Base-by-base conservation (phyloP, 2,797 vertebrate species). In the Macrochelys suwanniensis region DNA sequence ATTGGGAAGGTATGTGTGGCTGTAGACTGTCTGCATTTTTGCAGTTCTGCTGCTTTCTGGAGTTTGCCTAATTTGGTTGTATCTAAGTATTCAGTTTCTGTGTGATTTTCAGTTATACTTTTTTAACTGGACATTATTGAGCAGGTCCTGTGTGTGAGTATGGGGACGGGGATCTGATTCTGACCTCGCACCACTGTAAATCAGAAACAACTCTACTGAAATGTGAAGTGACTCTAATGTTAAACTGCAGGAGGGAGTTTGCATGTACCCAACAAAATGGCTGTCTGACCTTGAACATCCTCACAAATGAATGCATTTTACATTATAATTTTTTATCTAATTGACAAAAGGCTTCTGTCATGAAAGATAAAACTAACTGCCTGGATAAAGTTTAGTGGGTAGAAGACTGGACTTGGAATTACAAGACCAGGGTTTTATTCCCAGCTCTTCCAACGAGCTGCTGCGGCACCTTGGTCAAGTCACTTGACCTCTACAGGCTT, bases 111-210 rank as follows among this genome's bases (percentile, higher is more conserved):
- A 57, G 61, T 81, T 80, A 54, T 47, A 6, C 11, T 28, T 49
- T 77, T 77, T 77, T 49, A 31, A 77, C 57, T 56, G 57, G 37
- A 47, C 8, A 54, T 31, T 33, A 54, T 1, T 31, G 47, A 11
- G 56, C 16, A 15, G 5, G 26, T 25, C 15, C 28, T 77, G 42
- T 47, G 4, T 49, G 74, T 31, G 25, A 49, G 23, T 45, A 31
- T 8, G 15, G 12, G 42, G 42, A 23, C 10, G 42, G 19, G 4
- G 10, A 68, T 37, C n/a, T 37, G 7, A 71, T 37, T 68, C 5
- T 37, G 16, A 89, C 3, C 21, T 1, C 0, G 1, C 56, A 7
- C 25, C 1, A 0, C 51, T 4, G 1, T 13, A 31, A 7, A 49
- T 56, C 33, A 65, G 79, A 28, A 56, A 12, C 42, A 31, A 45